Evolutionary conservation across 1,140 invertebrate genomes (phyloP), one percentile per base, ranked within the genome.

Genomic region (Aphidius gifuensis): DNA sequence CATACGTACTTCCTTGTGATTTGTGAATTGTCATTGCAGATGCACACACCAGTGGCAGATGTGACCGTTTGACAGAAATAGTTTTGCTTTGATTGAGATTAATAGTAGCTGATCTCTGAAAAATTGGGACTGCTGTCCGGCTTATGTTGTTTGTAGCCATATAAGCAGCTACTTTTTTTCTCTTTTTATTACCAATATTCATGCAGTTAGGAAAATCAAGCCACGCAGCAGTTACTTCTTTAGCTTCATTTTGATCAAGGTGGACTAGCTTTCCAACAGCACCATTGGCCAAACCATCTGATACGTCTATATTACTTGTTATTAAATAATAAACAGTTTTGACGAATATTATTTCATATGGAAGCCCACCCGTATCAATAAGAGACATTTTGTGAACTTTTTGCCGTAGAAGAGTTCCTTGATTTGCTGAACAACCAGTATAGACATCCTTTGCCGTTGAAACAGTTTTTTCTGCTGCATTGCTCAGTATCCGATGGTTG

Each of bases 201-300:
- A n/a, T 1, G 9, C 54, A 60, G 45, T 62, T 46, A 21, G 59
- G 9, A 61, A 71, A 70, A 6, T 60, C 38, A 7, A 69, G 46
- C 67, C 68, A 71, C 5, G 69, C 46, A 5, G 60, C 38, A 23
- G 46, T 66, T 9, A 66, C 61, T 51, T 68, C 7, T 23, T 50
- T 61, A 32, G 66, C 49, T 44, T 68, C 64, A 62, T 74, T 49
- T 16, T 16, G 45, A 64, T 79, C 75, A 39, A 77, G 59, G 64
- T 72, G 64, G 47, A 66, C 39, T 56, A 78, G 62, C 62, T 69
- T 71, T 9, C 71, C 77, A 56, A 75, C 67, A 6, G 75, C 66
- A 39, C 74, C 75, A 67, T 79, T 78, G 1, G 64, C 69, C 60
- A 79, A 66, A 5, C 76, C 75, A 66, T 78, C 74, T 21, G 62